phyloP scores from a whole-genome alignment of 2,113 vertebrate genomes.

The Balaenoptera acutorostrata region DNA sequence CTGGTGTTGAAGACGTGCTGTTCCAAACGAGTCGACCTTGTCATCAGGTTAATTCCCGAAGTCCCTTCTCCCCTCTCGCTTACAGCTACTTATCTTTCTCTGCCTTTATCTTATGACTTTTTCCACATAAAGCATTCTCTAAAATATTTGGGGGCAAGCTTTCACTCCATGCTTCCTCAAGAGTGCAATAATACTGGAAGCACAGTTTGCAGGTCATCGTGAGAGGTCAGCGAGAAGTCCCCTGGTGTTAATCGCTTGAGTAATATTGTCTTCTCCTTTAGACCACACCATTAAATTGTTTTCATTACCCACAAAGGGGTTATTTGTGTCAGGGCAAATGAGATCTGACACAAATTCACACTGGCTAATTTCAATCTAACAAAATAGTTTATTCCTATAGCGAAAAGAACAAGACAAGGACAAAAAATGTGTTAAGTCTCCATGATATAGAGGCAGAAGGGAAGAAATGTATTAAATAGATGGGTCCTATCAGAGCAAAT shows the following conservation, averaged over 20 bases:
- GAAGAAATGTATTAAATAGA: background rate
- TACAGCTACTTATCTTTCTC: background rate
- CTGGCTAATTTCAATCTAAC: constrained; percentile 38
- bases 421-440: background rate
- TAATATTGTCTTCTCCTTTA: constrained; percentile 57
- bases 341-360: constrained; percentile 56
- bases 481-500: background rate
- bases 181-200: background rate
- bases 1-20: background rate
- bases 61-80: background rate
- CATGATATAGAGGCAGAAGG: background rate
- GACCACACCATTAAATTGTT: constrained; percentile 56
- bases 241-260: constrained; percentile 32
- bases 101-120: background rate
- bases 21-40: background rate
- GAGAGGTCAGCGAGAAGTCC: constrained; percentile 14
- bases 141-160: background rate
- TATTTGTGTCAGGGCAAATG: constrained; percentile 45
- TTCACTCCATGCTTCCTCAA: constrained; percentile 4
- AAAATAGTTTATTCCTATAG: constrained; percentile 16
- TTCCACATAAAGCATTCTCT: background rate
- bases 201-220: constrained; percentile 15
- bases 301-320: constrained; percentile 47
- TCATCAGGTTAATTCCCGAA: background rate
- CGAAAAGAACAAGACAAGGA: constrained; percentile 30